A percentile compares a stretch with the other conserved stretches of the same genome.
phyloP scores from a whole-genome alignment of 2,797 vertebrate species.

The Falco concolor region DNA sequence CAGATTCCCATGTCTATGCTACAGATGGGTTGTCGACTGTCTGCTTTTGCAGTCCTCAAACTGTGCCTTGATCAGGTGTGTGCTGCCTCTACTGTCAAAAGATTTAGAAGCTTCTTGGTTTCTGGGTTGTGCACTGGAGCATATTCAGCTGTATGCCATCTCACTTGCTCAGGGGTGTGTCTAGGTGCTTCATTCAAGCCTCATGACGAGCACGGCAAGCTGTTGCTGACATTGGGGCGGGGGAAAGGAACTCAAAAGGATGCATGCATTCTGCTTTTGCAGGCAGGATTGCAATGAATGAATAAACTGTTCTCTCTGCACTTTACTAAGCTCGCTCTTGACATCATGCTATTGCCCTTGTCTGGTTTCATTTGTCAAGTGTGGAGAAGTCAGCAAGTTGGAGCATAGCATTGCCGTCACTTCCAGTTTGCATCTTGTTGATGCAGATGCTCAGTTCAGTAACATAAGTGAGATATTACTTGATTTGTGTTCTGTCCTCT shows the following conservation, averaged over 20 bases:
- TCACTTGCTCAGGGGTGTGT: neutral
- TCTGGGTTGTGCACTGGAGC: neutral
- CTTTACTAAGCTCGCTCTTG: neutral
- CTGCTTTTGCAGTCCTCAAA: neutral
- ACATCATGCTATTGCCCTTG: neutral
- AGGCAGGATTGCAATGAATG: neutral
- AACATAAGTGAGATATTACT: neutral
- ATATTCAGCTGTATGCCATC: neutral
- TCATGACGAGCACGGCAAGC: neutral
- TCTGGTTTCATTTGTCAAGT: neutral
- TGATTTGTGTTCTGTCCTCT: neutral
- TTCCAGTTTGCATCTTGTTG: neutral
- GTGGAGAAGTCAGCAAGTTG: neutral
- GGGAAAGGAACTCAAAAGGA: neutral
- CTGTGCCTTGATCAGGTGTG: neutral
- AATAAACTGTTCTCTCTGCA: neutral
- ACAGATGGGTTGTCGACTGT: neutral
- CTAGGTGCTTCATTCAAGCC: neutral
- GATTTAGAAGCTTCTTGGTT: neutral
- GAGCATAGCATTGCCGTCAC: neutral
- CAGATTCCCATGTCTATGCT: neutral
- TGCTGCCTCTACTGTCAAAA: neutral
- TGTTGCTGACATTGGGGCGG: neutral
- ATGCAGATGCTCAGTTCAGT: neutral
- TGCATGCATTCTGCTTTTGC: neutral